Percentiles rank a stretch among this genome's conserved stretches.
These are phyloP conservation scores for Apotomis turbidana DNA, from an alignment of 2,888 invertebrate species.

Conservation along the genomic window DNA sequence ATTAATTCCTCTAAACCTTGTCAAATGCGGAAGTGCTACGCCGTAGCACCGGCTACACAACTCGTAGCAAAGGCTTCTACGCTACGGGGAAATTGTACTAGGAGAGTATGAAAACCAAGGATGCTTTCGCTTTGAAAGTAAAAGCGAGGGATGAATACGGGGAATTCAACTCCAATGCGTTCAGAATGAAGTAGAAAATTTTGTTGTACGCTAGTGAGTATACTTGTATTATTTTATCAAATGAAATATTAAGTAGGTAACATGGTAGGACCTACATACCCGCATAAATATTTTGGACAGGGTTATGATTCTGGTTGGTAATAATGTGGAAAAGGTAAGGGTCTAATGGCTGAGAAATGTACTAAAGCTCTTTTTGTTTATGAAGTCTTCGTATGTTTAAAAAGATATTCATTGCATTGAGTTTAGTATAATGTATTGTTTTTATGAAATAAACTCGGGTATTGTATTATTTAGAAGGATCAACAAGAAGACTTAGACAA, in stretches of 20 bases:
- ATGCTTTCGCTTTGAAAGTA: constrained; percentile 1
- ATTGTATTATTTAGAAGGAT: too few species aligned
- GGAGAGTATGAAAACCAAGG: constrained; percentile 11
- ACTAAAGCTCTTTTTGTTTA: neutral
- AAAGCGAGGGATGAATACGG: neutral
- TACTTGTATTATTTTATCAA: constrained; percentile 17
- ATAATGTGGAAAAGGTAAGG: constrained; percentile 10
- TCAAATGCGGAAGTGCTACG: constrained; percentile 20
- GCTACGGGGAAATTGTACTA: constrained; percentile 31
- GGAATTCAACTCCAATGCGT: neutral
- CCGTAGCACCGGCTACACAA: constrained; percentile 24
- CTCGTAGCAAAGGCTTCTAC: constrained; percentile 34
- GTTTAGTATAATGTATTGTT: too few species aligned
- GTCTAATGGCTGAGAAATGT: neutral
- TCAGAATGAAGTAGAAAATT: neutral
- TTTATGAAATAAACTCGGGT: too few species aligned
- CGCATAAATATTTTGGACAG: constrained; percentile 29
- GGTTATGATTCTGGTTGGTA: constrained; percentile 7
- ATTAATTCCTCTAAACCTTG: neutral
- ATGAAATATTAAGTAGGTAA: constrained; percentile 16
- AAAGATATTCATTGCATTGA: too few species aligned
- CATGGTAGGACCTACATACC: constrained; percentile 4
- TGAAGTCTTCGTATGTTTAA: too few species aligned
- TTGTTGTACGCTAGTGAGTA: neutral
- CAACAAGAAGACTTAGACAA: too few species aligned